Evolutionary conservation across 1,140 invertebrate genomes (phyloP).

Genomic region (Colletes gigas): DNA sequence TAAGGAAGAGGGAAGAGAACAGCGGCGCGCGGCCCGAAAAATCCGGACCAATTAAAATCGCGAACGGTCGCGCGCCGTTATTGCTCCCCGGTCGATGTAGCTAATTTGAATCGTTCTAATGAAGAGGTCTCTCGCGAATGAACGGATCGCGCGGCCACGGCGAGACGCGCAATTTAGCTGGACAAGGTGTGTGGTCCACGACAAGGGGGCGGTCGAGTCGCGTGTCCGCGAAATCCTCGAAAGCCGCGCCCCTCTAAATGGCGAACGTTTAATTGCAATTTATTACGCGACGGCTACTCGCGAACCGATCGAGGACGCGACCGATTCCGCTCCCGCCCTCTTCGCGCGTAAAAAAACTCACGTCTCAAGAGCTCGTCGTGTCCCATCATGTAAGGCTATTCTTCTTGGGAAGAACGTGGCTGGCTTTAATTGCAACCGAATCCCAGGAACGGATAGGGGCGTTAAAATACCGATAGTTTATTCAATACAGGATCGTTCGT

Average conservation of each 20-base stretch:
- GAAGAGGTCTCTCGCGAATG: slow-evolving; percentile 45
- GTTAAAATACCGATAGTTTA: too few species aligned
- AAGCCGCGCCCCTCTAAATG: slow-evolving; percentile 24
- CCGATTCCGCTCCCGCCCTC: slow-evolving; percentile 29
- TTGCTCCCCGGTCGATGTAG: slow-evolving; percentile 12
- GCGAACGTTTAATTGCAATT: slow-evolving; percentile 46
- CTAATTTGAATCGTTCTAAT: slow-evolving; percentile 53
- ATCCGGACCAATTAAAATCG: slow-evolving; percentile 44
- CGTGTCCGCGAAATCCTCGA: slow-evolving; percentile 35
- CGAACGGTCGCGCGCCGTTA: slow-evolving; percentile 37
- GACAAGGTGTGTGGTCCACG: slow-evolving; percentile 32
- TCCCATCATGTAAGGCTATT: slow-evolving; percentile 47
- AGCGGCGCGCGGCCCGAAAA: neutral
- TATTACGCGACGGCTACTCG: slow-evolving; percentile 30
- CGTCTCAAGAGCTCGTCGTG: slow-evolving; percentile 5
- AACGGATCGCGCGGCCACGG: neutral
- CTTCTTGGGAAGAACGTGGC: slow-evolving; percentile 59
- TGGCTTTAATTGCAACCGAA: slow-evolving; percentile 58
- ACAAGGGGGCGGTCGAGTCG: slow-evolving; percentile 18
- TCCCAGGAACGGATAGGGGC: slow-evolving; percentile 31
- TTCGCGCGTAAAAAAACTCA: neutral
- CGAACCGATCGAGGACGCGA: slow-evolving; percentile 30
- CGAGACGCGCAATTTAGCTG: slow-evolving; percentile 31
- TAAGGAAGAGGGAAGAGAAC: neutral
- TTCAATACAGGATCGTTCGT: neutral